Conservation (phyloP, 2,113 vertebrate genomes). For the Megaptera novaeangliae region DNA sequence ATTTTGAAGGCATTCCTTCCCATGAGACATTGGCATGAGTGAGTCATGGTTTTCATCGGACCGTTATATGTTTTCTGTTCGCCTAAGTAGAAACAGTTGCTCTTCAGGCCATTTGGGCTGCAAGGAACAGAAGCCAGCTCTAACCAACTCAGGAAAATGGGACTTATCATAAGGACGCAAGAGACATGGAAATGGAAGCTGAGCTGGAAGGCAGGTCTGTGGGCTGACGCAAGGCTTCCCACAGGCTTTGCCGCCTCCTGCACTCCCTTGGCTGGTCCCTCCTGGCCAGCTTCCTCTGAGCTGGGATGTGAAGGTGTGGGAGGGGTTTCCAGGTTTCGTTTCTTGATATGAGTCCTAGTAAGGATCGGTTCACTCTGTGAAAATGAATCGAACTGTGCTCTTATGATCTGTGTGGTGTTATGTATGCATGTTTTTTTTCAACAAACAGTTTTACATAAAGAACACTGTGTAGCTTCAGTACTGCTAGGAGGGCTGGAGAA, state of each 20-base stretch:
- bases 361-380: not conserved
- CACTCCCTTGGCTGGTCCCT: not conserved
- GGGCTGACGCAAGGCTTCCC: fast-evolving
- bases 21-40: not conserved
- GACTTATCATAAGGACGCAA: not conserved
- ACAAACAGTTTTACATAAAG: not conserved
- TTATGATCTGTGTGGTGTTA: not conserved
- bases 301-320: not conserved
- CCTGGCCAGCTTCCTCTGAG: not conserved
- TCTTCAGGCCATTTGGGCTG: too few relatives aligned
- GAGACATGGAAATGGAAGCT: not conserved
- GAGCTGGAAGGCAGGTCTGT: not conserved
- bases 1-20: not conserved
- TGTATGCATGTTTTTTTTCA: not conserved
- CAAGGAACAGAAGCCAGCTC: not conserved
- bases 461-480: not conserved
- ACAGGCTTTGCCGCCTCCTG: fast-evolving
- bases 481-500: not conserved
- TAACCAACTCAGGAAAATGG: not conserved
- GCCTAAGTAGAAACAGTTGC: not conserved
- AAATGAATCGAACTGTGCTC: not conserved
- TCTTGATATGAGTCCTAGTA: not conserved
- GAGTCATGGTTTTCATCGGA: not conserved
- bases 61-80: not conserved
- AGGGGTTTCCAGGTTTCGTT: not conserved